Evolutionary conservation across 2,797 vertebrate species (phyloP), one percentile per base, ranked within the genome.

Genomic region (Cryptoblepharus egeriae): DNA sequence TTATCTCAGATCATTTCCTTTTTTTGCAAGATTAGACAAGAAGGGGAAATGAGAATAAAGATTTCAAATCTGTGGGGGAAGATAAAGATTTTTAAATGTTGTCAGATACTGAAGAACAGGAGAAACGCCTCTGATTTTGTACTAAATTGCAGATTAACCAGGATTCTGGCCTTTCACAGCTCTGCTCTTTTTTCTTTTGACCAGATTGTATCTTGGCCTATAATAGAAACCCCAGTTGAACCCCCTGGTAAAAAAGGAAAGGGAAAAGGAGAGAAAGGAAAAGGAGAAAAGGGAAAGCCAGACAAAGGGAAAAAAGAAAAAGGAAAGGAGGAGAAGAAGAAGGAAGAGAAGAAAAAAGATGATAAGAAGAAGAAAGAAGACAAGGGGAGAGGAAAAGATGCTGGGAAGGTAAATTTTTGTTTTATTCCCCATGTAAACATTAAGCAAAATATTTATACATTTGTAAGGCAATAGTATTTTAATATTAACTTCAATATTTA

Each of bases 181-280:
- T 30, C 9, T 39, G 49, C 49, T 52, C 15, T n/a, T n/a, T n/a
- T n/a, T n/a, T n/a, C n/a, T n/a, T 71, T 63, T 0, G 26, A 1
- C 24, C 80, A 98, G 97, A 92, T 96, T 12, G 79, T 97, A 9
- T 96, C 95, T 0, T 97, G 97, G 97, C 96, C 96, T 0, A 71
- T 91, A 1, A 10, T 57, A 12, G 26, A 81, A 3, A 87, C 93
- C 9, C 87, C 94, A 1, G 32, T 35, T 0, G 75, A 88, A 91
- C 94, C 70, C 0, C 16, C 73, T 55, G 85, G 1, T 9, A 82
- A 65, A 0, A 89, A 86, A 35, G 65, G 92, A 12, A 84, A 83
- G 35, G 81, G 45, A 75, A 90, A 95, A 79, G 87, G 75, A 12
- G 64, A 68, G 85, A 75, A 57, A 68, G 84, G 70, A 0, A 20